Evolutionary conservation across 2,113 vertebrate genomes (phyloP).

Genomic region (Nematolebias whitei): DNA sequence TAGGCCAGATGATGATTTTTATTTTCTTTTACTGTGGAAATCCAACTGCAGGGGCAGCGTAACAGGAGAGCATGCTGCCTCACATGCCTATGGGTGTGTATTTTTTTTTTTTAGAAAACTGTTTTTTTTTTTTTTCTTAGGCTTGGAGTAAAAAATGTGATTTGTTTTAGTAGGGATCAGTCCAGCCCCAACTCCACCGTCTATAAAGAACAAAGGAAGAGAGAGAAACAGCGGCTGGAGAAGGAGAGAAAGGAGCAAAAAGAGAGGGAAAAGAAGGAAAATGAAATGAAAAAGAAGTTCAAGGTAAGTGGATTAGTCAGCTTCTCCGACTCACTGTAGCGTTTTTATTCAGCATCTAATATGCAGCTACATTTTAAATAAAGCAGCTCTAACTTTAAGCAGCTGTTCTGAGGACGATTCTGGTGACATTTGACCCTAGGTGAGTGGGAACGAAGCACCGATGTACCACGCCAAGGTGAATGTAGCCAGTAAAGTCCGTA

Average conservation of each 20-base stretch:
- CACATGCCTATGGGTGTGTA: no score
- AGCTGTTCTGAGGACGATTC: neutral
- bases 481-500: constrained; percentile 67
- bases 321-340: no score
- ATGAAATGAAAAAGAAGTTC: constrained; percentile 82
- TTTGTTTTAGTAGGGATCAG: constrained; percentile 55
- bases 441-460: constrained; percentile 72
- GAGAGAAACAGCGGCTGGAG: constrained; percentile 78
- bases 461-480: constrained; percentile 67
- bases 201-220: constrained; percentile 76
- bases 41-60: constrained; percentile 38
- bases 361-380: neutral
- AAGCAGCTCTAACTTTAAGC: neutral
- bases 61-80: constrained; percentile 38
- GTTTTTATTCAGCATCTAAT: no score
- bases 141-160: neutral
- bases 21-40: neutral
- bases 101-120: no score
- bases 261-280: constrained; percentile 78
- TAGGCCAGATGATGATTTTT: constrained; percentile 12
- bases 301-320: constrained; percentile 65
- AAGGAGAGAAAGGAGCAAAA: constrained; percentile 81
- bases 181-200: constrained; percentile 62
- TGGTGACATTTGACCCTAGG: constrained; percentile 54
- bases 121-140: neutral